Base-by-base conservation (phyloP, 2,113 vertebrate species). In the Psammodynastes pulverulentus region DNA sequence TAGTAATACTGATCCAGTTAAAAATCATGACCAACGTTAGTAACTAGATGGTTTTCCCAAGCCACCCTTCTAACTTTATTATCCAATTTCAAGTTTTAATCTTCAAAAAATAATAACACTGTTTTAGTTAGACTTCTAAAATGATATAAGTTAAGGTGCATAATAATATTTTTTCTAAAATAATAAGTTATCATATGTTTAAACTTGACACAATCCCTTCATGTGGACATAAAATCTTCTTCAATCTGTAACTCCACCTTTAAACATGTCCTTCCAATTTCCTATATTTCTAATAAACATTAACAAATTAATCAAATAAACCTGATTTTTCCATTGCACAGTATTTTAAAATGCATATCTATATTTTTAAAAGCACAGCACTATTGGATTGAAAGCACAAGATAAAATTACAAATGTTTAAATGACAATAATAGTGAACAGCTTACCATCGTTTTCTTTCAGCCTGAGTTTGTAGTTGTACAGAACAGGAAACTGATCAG, bases 381-480 rank as follows among this genome's bases (percentile, higher is more conserved):
- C 24, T 46, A n/a, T 24, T 39, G 43, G 15, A n/a, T 56, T 23
- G n/a, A 89, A 39, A 10, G 56, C 29, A 89, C 1, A 91, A 72
- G 92, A 62, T 56, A 1, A 96, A 96, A 94, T 26, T 88, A 58
- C n/a, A n/a, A n/a, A n/a, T 54, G 49, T 39, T 46, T 6, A 58
- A 89, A 88, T 94, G 91, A 46, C 23, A 93, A 62, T 0, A 84
- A 92, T 90, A 93, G 26, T 90, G 24, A 72, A 96, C 92, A 92
- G 96, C 97, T 97, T 96, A 98, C 98, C 96, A 92, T 92, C 39
- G 67, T 93, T 21, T 51, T 95, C 88, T 15, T 93, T 89, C 94
- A 96, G 88, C n/a, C 94, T 88, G 91, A 62, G 95, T 90, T 92
- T 92, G 51, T 86, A 26, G 54, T n/a, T 34, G 15, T 67, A 45